A percentile compares a stretch with the other conserved stretches of the same genome.
phyloP scores from a whole-genome alignment of 2,113 vertebrate species.

The Cheilinus undulatus region DNA sequence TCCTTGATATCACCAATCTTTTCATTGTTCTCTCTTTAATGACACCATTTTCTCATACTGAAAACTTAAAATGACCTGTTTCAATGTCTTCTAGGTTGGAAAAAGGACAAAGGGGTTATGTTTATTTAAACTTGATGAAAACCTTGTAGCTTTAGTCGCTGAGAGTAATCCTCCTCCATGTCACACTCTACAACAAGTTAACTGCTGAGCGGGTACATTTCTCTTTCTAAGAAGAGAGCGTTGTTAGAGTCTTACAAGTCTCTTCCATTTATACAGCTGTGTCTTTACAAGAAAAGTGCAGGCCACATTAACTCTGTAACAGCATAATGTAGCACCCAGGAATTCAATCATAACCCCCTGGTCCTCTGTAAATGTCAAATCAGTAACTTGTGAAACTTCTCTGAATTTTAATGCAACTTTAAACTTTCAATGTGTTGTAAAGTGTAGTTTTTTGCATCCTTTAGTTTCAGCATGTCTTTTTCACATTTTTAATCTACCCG shows the following conservation, averaged over 20 bases:
- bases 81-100: neutral
- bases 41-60: slow-evolving; percentile 39
- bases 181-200: slow-evolving; percentile 42
- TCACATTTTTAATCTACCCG: neutral
- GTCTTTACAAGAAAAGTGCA: slow-evolving; percentile 65
- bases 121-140: slow-evolving; percentile 68
- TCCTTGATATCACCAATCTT: slow-evolving; percentile 58
- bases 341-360: slow-evolving; percentile 55
- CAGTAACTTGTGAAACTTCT: slow-evolving; percentile 42
- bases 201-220: slow-evolving; percentile 34
- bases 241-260: slow-evolving; percentile 34
- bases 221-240: slow-evolving; percentile 21
- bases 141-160: slow-evolving; percentile 23
- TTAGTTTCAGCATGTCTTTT: slow-evolving; percentile 5
- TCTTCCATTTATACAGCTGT: slow-evolving; percentile 69
- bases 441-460: neutral
- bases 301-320: slow-evolving; percentile 58
- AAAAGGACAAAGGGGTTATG: slow-evolving; percentile 26
- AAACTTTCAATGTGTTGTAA: slow-evolving; percentile 9
- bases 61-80: slow-evolving; percentile 18
- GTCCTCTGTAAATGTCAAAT: slow-evolving; percentile 61
- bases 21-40: slow-evolving; percentile 38
- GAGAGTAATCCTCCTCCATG: slow-evolving; percentile 26
- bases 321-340: slow-evolving; percentile 50
- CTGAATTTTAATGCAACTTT: slow-evolving; percentile 30